These are phyloP conservation scores for Dipodomys ordii DNA, from an alignment of 2,113 vertebrate species.

Conservation along the genomic window DNA sequence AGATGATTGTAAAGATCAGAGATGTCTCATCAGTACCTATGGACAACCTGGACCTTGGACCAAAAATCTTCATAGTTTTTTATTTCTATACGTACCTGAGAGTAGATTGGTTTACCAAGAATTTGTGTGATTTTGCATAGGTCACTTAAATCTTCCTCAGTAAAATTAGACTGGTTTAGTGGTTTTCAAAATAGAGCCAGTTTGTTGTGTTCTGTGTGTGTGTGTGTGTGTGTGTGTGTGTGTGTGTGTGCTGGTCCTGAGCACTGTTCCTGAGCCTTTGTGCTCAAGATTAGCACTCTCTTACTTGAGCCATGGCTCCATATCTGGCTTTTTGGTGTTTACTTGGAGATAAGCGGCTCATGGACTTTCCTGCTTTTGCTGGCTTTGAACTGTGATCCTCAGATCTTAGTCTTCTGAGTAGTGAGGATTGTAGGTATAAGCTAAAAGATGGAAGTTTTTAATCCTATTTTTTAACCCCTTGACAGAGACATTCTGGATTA, in stretches of 20 bases:
- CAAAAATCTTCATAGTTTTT: neutral
- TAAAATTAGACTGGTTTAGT: neutral
- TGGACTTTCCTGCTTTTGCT: too few relatives aligned
- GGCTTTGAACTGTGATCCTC: neutral
- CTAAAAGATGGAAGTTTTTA: too few relatives aligned
- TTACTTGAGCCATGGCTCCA: too few relatives aligned
- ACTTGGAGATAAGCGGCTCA: too few relatives aligned
- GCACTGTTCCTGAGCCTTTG: too few relatives aligned
- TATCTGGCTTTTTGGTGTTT: too few relatives aligned
- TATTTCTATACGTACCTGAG: neutral
- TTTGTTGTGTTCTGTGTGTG: too few relatives aligned
- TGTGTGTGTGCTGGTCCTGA: too few relatives aligned
- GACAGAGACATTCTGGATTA: neutral
- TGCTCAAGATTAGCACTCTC: too few relatives aligned
- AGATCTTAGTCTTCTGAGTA: neutral
- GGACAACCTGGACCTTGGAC: neutral
- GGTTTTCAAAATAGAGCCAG: neutral
- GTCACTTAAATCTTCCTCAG: neutral
- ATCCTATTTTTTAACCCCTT: neutral
- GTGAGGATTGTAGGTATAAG: too few relatives aligned
- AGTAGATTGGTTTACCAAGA: neutral
- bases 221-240: too few relatives aligned
- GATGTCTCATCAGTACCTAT: neutral
- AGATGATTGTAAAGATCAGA: neutral
- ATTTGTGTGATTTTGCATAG: neutral